Evolutionary conservation across 2,888 invertebrate genomes (phyloP), one percentile per base, ranked within the genome.

Genomic region (Ypsolopha scabrella): DNA sequence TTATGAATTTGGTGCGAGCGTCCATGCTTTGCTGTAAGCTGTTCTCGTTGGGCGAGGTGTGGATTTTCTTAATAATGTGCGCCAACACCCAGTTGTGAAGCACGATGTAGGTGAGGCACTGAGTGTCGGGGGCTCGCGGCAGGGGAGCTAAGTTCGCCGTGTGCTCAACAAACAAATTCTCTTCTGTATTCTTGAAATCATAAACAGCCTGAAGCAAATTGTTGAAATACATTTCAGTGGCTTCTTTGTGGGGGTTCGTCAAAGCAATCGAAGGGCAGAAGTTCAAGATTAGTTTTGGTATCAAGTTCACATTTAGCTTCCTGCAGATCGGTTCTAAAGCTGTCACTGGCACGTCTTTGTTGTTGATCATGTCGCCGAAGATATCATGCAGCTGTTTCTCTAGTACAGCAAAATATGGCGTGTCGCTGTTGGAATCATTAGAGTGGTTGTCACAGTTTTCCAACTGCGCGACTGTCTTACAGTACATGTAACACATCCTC

Each of bases 261-360:
- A 89, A 70, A 33, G 87, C 79, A 33, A 92, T 87, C 7, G 88
- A 89, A 0, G 93, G 93, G 58, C 93, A 93, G 63, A 92, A 92
- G 70, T 92, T 93, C 3, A 91, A 74, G 3, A 92, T 89, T 9
- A 94, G 88, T 58, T 92, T 92, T 60, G 93, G 92, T 48, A 92
- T 89, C 51, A 93, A 83, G 81, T 94, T 93, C 1, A 94, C 87
- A 66, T 92, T 92, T 13, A 94, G 70, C 58, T 90, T 90, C 37
- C 88, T 87, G 54, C 93, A 92, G 60, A 92, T 88, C 0, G 87
- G 77, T 65, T 94, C 94, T 52, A 94, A 88, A 62, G 90, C 88
- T 2, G 90, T 80, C 0, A 93, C 91, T 4, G 92, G 89, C 51
- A 92, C 76, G 53, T 91, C 87, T 60, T 90, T 87, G 54, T 90